These are phyloP conservation scores for Melopsittacus undulatus DNA, from an alignment of 2,797 vertebrate species.

Conservation along the genomic window DNA sequence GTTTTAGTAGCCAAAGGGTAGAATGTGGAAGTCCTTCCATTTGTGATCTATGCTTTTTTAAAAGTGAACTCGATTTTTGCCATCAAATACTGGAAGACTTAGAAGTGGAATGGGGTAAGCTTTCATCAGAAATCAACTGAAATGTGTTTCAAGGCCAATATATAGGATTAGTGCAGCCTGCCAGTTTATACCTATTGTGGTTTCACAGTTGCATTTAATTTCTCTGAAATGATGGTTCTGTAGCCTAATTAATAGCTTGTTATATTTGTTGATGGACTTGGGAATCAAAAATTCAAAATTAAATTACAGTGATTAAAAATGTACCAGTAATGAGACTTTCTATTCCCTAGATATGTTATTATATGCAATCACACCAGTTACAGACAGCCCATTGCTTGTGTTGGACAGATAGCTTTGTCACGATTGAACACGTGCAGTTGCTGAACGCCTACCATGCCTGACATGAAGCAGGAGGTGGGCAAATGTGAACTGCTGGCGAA, in stretches of 20 bases:
- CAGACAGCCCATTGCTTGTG: background rate
- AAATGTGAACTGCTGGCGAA: background rate
- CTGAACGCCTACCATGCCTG: accelerated
- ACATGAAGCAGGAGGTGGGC: background rate
- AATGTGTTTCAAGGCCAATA: background rate
- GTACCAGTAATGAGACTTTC: background rate
- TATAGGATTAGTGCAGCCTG: background rate
- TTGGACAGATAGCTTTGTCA: background rate
- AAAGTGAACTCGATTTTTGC: conserved; percentile 15
- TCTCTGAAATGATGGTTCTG: background rate
- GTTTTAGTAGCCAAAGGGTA: conserved; percentile 34
- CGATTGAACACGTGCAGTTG: accelerated
- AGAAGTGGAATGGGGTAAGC: background rate
- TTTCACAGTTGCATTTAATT: background rate
- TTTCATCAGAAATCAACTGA: background rate
- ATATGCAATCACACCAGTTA: background rate
- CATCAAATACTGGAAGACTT: background rate
- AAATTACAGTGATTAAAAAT: background rate
- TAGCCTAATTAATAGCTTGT: background rate
- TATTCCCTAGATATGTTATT: background rate
- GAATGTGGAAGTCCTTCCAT: background rate
- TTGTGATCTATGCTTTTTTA: background rate
- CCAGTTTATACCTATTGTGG: background rate
- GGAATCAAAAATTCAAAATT: background rate
- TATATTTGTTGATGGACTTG: background rate